Evolutionary conservation across 2,797 vertebrate genomes (phyloP).

Genomic region (Eurystomus glaucurus): DNA sequence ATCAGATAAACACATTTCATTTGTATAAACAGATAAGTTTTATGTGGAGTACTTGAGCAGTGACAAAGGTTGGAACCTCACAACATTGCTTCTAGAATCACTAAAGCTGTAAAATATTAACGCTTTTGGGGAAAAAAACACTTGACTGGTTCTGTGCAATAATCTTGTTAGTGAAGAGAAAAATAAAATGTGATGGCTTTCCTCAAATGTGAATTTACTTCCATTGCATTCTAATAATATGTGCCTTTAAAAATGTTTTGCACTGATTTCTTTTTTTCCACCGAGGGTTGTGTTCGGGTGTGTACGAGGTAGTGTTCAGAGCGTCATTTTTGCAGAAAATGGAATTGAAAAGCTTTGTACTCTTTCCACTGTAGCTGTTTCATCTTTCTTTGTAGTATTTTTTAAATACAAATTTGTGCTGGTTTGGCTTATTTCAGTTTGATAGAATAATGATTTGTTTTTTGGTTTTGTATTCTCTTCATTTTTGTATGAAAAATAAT

Average conservation of each 20-base stretch:
- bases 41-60: background rate
- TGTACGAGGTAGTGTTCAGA: background rate
- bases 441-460: background rate
- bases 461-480: background rate
- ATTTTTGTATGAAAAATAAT: conserved; percentile 34
- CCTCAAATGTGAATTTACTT: conserved; percentile 46
- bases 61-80: background rate
- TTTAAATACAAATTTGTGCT: background rate
- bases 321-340: background rate
- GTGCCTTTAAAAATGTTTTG: background rate
- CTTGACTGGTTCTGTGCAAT: background rate
- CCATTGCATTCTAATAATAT: background rate
- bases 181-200: conserved; percentile 19
- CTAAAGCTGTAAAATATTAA: background rate
- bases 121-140: background rate
- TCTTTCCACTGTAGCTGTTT: background rate
- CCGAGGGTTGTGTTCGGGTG: background rate
- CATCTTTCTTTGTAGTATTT: background rate
- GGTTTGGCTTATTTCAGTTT: background rate
- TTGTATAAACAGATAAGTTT: background rate
- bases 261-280: conserved; percentile 9
- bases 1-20: background rate
- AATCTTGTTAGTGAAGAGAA: background rate
- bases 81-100: background rate
- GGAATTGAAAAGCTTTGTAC: background rate